Conservation (phyloP, 2,113 vertebrate genomes). For the Oncorhynchus nerka region DNA sequence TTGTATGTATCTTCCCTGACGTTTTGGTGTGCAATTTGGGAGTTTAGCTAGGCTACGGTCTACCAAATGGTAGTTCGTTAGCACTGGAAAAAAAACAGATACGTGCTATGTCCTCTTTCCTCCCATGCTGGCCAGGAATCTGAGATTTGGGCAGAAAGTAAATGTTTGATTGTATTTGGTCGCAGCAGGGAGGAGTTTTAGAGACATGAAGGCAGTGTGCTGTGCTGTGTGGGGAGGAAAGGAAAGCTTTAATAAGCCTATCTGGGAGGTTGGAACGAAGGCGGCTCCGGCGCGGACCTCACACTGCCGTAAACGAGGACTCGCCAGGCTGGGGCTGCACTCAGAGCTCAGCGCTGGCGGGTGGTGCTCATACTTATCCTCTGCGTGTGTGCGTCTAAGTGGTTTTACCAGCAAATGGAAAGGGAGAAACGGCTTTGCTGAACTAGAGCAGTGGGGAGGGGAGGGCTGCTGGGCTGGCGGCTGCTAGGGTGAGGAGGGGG, state of each 20-base stretch:
- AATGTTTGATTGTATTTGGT: neutral
- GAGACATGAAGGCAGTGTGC: neutral
- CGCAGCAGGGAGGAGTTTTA: neutral
- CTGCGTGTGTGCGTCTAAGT: neutral
- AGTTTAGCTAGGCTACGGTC: no score
- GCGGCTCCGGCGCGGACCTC: neutral
- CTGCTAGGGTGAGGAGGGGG: neutral
- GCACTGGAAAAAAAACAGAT: neutral
- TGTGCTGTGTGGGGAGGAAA: neutral
- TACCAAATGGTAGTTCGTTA: no score
- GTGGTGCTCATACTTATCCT: neutral
- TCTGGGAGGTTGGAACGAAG: neutral
- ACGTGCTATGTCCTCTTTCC: neutral
- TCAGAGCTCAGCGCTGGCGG: neutral
- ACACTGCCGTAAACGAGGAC: neutral
- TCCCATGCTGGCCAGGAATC: neutral
- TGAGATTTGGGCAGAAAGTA: neutral
- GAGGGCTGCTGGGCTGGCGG: neutral
- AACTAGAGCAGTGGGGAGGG: neutral
- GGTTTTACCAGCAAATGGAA: neutral
- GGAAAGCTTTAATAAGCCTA: neutral
- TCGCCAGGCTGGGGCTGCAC: neutral
- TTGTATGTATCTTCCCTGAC: no score
- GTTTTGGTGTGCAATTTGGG: no score
- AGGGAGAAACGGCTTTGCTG: neutral